Conservation (phyloP, 2,888 invertebrate genomes). For the Galerucella pusilla region DNA sequence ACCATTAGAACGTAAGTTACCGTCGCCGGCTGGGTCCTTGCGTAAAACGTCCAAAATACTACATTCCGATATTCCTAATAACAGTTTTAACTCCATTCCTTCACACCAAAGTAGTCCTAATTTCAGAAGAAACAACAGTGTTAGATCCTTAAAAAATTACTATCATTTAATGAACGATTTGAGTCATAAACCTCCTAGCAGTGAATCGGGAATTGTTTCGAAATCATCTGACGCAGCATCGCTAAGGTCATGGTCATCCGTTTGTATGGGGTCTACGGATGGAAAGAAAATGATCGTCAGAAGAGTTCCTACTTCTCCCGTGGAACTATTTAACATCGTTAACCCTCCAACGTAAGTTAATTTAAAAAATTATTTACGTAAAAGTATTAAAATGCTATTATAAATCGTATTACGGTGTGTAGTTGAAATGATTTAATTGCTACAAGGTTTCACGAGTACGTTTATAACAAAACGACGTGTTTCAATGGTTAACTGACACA, state of each 20-base stretch:
- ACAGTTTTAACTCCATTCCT: slow-evolving; percentile 46
- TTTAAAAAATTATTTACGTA: background rate
- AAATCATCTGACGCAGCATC: slow-evolving; percentile 75
- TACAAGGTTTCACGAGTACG: background rate
- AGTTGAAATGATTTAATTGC: background rate
- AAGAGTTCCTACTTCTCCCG: slow-evolving; percentile 86
- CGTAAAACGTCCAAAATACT: slow-evolving; percentile 43
- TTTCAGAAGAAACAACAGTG: slow-evolving; percentile 56
- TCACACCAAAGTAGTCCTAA: slow-evolving; percentile 54
- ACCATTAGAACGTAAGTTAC: slow-evolving; percentile 34
- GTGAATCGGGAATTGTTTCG: slow-evolving; percentile 69
- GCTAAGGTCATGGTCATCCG: slow-evolving; percentile 82
- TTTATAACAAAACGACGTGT: background rate
- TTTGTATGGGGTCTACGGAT: slow-evolving; percentile 90
- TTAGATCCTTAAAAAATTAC: slow-evolving; percentile 55
- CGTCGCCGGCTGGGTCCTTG: slow-evolving; percentile 50
- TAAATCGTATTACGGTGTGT: background rate
- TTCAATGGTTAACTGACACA: background rate
- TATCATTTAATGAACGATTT: slow-evolving; percentile 49
- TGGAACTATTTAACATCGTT: slow-evolving; percentile 86
- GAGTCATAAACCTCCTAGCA: slow-evolving; percentile 44
- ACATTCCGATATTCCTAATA: slow-evolving; percentile 37
- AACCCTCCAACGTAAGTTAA: slow-evolving; percentile 83
- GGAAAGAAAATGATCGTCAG: slow-evolving; percentile 87
- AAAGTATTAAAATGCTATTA: background rate